phyloP scores from a whole-genome alignment of 2,113 vertebrate species.

The Hydrolagus affinis region DNA sequence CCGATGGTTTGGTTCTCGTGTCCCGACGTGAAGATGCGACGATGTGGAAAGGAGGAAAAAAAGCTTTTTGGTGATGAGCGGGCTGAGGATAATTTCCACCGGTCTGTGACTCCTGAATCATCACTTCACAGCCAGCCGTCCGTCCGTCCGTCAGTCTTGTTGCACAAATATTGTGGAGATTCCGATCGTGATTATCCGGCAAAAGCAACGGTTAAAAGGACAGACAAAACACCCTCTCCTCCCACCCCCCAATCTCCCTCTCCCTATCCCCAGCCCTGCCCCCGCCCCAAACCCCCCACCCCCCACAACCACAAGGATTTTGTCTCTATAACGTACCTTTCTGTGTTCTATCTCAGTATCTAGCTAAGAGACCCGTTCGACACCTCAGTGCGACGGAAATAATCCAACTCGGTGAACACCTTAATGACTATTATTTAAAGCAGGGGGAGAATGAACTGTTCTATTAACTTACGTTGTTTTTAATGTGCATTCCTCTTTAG shows the following conservation, averaged over 20 bases:
- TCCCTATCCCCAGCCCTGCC: too few relatives aligned
- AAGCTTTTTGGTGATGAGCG: neutral
- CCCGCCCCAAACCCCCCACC: too few relatives aligned
- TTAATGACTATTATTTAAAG: neutral
- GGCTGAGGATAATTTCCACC: neutral
- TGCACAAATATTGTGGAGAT: neutral
- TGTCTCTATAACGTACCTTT: neutral
- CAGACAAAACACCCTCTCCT: neutral
- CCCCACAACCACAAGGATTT: too few relatives aligned
- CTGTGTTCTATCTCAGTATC: neutral
- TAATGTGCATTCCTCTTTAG: neutral
- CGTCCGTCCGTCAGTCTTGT: too few relatives aligned
- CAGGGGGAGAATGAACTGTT: constrained; percentile 15
- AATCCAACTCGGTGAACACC: neutral
- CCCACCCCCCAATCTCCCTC: too few relatives aligned
- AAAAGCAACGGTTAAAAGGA: constrained; percentile 10
- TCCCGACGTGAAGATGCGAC: neutral
- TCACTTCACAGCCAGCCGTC: neutral
- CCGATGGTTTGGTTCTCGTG: constrained; percentile 18
- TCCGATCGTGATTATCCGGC: neutral
- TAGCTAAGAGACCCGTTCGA: neutral
- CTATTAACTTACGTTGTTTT: constrained; percentile 24
- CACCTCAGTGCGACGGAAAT: neutral
- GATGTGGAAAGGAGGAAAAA: neutral
- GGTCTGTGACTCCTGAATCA: neutral